Evolutionary conservation across 2,888 invertebrate genomes (phyloP).

Genomic region (Conops quadrifasciatus): DNA sequence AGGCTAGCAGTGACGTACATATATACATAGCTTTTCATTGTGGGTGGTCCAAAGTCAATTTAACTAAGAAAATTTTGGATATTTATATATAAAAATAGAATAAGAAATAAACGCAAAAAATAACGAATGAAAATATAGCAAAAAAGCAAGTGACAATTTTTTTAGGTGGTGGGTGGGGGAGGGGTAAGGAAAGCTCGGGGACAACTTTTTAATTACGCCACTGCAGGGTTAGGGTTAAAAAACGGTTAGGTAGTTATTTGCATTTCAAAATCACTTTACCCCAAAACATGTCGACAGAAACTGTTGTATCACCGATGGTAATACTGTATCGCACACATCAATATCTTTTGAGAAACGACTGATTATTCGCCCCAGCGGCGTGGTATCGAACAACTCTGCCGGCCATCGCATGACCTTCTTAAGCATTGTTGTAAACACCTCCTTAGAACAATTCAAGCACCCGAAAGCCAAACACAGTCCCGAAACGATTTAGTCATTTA

Average conservation of each 20-base stretch:
- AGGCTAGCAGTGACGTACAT: background rate
- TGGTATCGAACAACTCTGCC: slow-evolving; percentile 80
- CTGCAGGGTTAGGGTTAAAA: too few species aligned
- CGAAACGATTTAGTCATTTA: too few species aligned
- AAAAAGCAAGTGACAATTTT: too few species aligned
- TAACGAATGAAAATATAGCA: background rate
- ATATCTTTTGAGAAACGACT: slow-evolving; percentile 74
- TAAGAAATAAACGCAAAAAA: background rate
- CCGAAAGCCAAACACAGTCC: slow-evolving; percentile 65
- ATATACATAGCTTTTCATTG: too few species aligned
- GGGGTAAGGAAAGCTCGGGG: too few species aligned
- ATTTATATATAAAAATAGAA: background rate
- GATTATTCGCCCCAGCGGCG: slow-evolving; percentile 79
- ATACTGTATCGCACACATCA: slow-evolving; percentile 68
- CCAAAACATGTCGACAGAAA: slow-evolving; percentile 64
- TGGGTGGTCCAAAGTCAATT: too few species aligned
- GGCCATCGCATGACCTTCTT: slow-evolving; percentile 73
- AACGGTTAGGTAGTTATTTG: background rate
- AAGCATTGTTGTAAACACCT: slow-evolving; percentile 71
- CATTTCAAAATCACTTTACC: slow-evolving; percentile 60
- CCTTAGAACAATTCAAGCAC: slow-evolving; percentile 69
- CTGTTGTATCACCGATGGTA: slow-evolving; percentile 64
- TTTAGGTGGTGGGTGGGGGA: too few species aligned
- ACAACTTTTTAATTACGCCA: too few species aligned
- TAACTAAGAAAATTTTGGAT: too few species aligned